These are phyloP conservation scores for Brachyalestes nurse DNA, from an alignment of 2,797 vertebrate species.

Conservation along the genomic window DNA sequence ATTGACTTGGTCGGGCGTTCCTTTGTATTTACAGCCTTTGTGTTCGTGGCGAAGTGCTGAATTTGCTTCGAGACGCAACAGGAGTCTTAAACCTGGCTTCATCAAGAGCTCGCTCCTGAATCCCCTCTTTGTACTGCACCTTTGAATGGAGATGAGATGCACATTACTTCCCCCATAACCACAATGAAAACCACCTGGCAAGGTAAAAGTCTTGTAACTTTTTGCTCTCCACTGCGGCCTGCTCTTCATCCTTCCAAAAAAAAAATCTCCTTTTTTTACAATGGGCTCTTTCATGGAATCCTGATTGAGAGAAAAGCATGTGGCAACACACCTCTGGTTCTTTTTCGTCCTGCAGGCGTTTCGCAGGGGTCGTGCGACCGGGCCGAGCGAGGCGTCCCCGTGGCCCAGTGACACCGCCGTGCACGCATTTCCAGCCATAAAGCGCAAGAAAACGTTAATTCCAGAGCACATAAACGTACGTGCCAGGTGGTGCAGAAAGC, in stretches of 20 bases:
- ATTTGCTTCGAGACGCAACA: constrained; percentile 59
- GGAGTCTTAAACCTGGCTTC: constrained; percentile 59
- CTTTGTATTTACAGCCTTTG: constrained; percentile 54
- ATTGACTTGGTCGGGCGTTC: constrained; percentile 45
- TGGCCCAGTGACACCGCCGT: constrained; percentile 48
- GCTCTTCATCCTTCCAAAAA: constrained; percentile 35
- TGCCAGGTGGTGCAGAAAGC: constrained; percentile 55
- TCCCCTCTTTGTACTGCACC: constrained; percentile 52
- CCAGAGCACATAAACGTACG: constrained; percentile 51
- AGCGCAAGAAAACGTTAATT: constrained; percentile 40
- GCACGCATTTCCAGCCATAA: constrained; percentile 48
- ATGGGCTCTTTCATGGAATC: constrained; percentile 13
- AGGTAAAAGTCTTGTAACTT: constrained; percentile 50
- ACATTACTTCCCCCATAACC: constrained; percentile 55
- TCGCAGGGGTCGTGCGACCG: constrained; percentile 29
- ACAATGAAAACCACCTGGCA: constrained; percentile 65
- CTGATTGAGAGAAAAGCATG: constrained; percentile 17
- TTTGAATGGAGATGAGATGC: constrained; percentile 53
- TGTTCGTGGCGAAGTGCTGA: constrained; percentile 58
- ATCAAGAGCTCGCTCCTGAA: constrained; percentile 48
- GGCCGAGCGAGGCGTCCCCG: constrained; percentile 19
- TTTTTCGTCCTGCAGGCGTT: not conserved
- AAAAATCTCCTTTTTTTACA: not conserved
- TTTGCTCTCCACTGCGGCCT: constrained; percentile 16
- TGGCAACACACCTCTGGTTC: not conserved